Percentiles rank a stretch among this genome's conserved stretches.
These are phyloP conservation scores for Eueremaeus valkanovi DNA, from an alignment of 2,888 invertebrate species.

Conservation along the genomic window DNA sequence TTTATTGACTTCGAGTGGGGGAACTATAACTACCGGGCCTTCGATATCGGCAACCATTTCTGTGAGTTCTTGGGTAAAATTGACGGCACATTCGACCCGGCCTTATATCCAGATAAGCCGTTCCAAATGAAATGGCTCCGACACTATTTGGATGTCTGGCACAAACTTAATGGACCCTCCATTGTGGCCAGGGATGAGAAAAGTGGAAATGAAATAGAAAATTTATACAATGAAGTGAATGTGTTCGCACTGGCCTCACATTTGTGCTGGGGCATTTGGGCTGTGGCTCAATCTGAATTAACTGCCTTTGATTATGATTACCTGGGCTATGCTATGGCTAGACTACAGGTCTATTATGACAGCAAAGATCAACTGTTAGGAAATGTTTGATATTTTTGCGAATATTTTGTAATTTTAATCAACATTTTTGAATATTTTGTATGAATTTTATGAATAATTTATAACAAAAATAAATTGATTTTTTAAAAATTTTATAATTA, in stretches of 20 bases:
- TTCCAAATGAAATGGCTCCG: conserved; percentile 76
- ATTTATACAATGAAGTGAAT: conserved; percentile 70
- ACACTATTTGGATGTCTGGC: conserved; percentile 65
- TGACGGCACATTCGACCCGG: conserved; percentile 62
- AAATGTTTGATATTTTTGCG: no score
- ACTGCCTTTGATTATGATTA: conserved; percentile 89
- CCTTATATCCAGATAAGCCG: conserved; percentile 70
- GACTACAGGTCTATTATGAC: conserved; percentile 37
- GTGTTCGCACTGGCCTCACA: conserved; percentile 74
- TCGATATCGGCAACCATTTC: conserved; percentile 97
- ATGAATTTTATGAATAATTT: no score
- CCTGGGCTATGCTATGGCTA: conserved; percentile 55
- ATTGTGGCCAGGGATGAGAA: background rate
- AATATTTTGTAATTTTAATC: no score
- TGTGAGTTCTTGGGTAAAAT: conserved; percentile 89
- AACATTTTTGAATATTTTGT: no score
- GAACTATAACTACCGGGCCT: conserved; percentile 86
- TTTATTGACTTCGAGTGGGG: conserved; percentile 99
- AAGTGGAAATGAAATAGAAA: conserved; percentile 59
- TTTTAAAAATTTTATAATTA: no score
- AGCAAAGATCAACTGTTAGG: conserved; percentile 21
- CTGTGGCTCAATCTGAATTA: conserved; percentile 78
- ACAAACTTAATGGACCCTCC: conserved; percentile 37
- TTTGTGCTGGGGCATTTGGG: conserved; percentile 89
- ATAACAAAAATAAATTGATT: no score